A percentile compares a stretch with the other conserved stretches of the same genome.
phyloP scores from a whole-genome alignment of 2,113 vertebrate genomes.

The Gallinago jamesoni region DNA sequence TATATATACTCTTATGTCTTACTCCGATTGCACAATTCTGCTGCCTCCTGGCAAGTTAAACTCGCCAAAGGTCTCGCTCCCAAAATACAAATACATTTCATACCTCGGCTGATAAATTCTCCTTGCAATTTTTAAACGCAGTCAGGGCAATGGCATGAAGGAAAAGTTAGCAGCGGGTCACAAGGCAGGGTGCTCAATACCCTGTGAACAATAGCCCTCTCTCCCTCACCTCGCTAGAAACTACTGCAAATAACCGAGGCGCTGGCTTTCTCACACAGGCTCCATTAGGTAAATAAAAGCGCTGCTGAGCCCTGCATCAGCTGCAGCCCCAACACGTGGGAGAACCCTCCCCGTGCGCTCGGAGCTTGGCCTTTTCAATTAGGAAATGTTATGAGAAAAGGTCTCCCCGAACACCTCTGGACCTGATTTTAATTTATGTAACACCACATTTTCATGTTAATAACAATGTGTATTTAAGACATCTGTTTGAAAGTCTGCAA shows the following conservation, averaged over 20 bases:
- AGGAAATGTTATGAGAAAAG: slow-evolving; percentile 69
- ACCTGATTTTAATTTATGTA: slow-evolving; percentile 83
- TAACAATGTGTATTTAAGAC: slow-evolving; percentile 80
- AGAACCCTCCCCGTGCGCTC: slow-evolving; percentile 22
- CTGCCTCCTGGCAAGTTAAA: neutral
- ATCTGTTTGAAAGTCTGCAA: slow-evolving; percentile 83
- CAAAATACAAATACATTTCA: neutral
- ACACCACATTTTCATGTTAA: slow-evolving; percentile 83
- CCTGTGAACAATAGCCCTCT: neutral
- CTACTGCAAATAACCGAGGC: neutral
- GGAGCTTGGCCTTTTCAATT: slow-evolving; percentile 68
- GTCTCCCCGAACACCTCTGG: slow-evolving; percentile 68
- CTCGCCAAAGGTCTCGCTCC: neutral
- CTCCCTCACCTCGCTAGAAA: neutral
- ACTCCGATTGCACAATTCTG: neutral
- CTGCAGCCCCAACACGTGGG: slow-evolving; percentile 26
- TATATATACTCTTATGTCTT: neutral
- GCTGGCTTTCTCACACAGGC: neutral
- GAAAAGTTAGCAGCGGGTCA: neutral
- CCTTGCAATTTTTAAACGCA: neutral
- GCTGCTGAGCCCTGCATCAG: slow-evolving; percentile 13
- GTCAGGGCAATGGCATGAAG: neutral
- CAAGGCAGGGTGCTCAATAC: neutral
- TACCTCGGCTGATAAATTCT: neutral
- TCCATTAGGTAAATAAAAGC: neutral